These are phyloP conservation scores for Rhineura floridana DNA, from an alignment of 2,113 vertebrate genomes.

Conservation along the genomic window DNA sequence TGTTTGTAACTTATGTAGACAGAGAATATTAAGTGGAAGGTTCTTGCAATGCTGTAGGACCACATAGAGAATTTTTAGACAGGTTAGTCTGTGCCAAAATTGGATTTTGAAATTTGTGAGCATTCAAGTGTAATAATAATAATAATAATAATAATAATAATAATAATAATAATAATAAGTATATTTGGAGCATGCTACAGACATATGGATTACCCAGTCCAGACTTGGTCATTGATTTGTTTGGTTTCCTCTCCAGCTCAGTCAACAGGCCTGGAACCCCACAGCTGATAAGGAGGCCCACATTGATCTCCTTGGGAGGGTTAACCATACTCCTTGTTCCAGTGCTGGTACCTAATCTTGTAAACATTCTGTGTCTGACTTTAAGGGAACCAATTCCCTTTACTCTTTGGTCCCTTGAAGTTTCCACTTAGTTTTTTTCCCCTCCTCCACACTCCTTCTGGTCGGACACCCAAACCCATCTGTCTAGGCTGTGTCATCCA, in stretches of 20 bases:
- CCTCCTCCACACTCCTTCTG: background rate
- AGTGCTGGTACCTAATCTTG: background rate
- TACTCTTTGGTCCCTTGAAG: background rate
- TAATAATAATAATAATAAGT: background rate
- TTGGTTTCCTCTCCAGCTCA: background rate
- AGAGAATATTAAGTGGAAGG: background rate
- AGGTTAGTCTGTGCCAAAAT: conserved; percentile 5
- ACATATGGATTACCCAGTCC: background rate
- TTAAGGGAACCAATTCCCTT: background rate
- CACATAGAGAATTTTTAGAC: conserved; percentile 1
- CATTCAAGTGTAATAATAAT: background rate
- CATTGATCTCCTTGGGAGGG: no score
- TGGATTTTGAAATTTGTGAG: conserved; percentile 12
- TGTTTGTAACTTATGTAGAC: background rate
- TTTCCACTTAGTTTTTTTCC: background rate
- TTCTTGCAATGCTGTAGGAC: background rate
- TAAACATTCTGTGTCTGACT: background rate
- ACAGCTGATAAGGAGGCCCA: background rate
- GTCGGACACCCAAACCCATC: background rate
- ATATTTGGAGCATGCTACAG: background rate
- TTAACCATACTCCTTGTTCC: background rate
- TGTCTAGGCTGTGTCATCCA: background rate
- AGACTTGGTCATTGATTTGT: background rate
- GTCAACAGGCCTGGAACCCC: background rate
- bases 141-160: background rate